A percentile compares a stretch with the other conserved stretches of the same genome.
Conservation (phyloP, 2,797 vertebrate genomes). For the Acipenser oxyrinchus region DNA sequence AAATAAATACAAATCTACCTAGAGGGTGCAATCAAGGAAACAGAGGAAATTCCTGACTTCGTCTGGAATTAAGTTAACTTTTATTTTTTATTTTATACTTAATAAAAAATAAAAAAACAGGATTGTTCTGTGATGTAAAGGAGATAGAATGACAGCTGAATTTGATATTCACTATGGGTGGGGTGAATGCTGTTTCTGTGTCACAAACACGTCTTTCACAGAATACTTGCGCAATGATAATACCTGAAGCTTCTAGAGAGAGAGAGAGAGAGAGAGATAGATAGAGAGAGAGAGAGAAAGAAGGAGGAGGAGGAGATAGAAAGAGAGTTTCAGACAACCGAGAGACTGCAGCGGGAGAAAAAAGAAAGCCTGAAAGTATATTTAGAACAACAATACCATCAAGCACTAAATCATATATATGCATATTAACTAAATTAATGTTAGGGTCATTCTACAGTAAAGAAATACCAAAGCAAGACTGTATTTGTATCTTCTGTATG, state of each 20-base stretch:
- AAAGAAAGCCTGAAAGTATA: conserved; percentile 13
- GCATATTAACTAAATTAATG: no score
- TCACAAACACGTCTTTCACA: conserved; percentile 42
- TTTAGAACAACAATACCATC: background rate
- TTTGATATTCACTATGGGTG: conserved; percentile 49
- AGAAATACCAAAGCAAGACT: no score
- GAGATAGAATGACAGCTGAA: conserved; percentile 15
- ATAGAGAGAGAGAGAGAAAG: conserved; percentile 33
- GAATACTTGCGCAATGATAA: conserved; percentile 67
- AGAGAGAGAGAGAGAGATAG: conserved; percentile 34
- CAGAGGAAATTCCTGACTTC: background rate
- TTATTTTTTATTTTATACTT: background rate
- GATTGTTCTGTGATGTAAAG: conserved; percentile 17
- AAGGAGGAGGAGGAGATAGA: conserved; percentile 55
- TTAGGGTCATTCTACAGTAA: no score
- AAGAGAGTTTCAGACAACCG: conserved; percentile 57
- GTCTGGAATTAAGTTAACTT: background rate
- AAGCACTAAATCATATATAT: no score
- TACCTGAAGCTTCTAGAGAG: conserved; percentile 71
- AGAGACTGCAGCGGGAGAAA: conserved; percentile 35
- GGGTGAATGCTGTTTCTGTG: conserved; percentile 46
- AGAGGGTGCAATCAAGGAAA: background rate
- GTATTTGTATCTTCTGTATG: no score
- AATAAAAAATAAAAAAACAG: background rate
- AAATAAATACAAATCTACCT: no score